Evolutionary conservation across 2,888 invertebrate genomes (phyloP).

Genomic region (Ichneumoninae sp.): DNA sequence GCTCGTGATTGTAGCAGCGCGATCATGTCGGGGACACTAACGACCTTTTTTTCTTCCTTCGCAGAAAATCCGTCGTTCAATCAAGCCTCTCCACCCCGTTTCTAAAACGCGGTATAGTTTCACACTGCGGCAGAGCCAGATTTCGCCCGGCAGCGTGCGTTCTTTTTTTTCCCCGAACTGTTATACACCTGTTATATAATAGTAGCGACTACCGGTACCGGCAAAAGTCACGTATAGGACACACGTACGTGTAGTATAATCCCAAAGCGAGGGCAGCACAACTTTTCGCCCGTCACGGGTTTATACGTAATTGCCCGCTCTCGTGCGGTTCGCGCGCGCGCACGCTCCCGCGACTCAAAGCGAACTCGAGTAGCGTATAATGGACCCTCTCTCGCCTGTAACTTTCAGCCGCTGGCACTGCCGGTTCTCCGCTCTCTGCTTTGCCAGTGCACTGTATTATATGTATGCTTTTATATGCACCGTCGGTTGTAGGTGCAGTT

Average conservation of each 20-base stretch:
- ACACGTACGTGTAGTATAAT: conserved; percentile 13
- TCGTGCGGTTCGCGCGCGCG: conserved; percentile 56
- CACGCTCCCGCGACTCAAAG: conserved; percentile 61
- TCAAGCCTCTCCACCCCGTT: conserved; percentile 10
- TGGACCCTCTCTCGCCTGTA: conserved; percentile 63
- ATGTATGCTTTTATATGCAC: conserved; percentile 24
- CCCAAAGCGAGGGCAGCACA: conserved; percentile 43
- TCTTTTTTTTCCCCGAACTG: background rate
- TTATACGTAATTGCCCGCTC: conserved; percentile 64
- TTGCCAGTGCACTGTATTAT: background rate
- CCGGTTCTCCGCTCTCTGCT: conserved; percentile 41
- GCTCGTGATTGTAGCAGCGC: conserved; percentile 13
- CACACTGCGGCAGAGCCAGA: background rate
- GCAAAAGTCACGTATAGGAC: conserved; percentile 3
- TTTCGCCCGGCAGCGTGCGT: background rate
- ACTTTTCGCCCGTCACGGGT: conserved; percentile 58
- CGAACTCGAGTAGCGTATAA: conserved; percentile 64
- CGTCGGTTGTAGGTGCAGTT: background rate
- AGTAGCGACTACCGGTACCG: background rate
- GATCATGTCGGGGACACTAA: conserved; percentile 29
- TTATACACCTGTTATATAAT: background rate
- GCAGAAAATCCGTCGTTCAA: conserved; percentile 22
- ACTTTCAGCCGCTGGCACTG: conserved; percentile 59
- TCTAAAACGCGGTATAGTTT: conserved; percentile 5
- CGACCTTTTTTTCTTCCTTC: conserved; percentile 4